A percentile compares a stretch with the other conserved stretches of the same genome.
phyloP scores from a whole-genome alignment of 2,888 invertebrate genomes.

The Spilarctia lutea region DNA sequence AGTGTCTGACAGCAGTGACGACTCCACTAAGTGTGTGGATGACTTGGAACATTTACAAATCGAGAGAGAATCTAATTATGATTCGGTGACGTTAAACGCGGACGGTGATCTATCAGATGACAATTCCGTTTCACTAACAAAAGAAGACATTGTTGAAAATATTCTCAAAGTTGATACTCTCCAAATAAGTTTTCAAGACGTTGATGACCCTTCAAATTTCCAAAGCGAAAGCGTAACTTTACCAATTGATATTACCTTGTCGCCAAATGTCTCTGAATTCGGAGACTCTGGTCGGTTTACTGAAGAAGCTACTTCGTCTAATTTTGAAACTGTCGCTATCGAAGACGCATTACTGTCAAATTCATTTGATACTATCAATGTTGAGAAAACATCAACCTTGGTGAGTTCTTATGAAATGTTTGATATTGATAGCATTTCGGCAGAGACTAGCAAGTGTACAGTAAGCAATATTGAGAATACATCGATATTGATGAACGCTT shows the following conservation, averaged over 20 bases:
- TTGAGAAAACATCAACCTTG: constrained; percentile 61
- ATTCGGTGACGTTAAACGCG: constrained; percentile 77
- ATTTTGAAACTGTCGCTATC: constrained; percentile 65
- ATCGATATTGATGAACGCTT: constrained; percentile 49
- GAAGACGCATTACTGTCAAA: constrained; percentile 79
- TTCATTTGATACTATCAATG: constrained; percentile 70
- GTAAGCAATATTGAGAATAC: constrained; percentile 68
- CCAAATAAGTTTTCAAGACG: constrained; percentile 52
- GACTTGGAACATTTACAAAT: constrained; percentile 73
- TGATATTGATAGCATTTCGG: constrained; percentile 49
- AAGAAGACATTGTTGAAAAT: constrained; percentile 58
- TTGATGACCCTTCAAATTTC: constrained; percentile 58
- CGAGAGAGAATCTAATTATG: constrained; percentile 66
- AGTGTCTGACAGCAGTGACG: constrained; percentile 76
- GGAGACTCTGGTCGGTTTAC: constrained; percentile 80
- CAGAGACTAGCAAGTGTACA: constrained; percentile 28
- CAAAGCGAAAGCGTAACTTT: constrained; percentile 62
- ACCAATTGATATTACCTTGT: constrained; percentile 66
- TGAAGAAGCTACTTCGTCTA: constrained; percentile 76
- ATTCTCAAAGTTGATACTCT: constrained; percentile 48
- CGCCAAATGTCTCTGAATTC: constrained; percentile 73
- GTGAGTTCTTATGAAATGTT: constrained; percentile 53
- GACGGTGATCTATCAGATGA: constrained; percentile 78
- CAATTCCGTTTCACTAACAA: constrained; percentile 65
- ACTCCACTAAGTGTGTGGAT: constrained; percentile 80